Evolutionary conservation across 2,888 invertebrate genomes (phyloP).

Genomic region (Drosophila paramelanica): DNA sequence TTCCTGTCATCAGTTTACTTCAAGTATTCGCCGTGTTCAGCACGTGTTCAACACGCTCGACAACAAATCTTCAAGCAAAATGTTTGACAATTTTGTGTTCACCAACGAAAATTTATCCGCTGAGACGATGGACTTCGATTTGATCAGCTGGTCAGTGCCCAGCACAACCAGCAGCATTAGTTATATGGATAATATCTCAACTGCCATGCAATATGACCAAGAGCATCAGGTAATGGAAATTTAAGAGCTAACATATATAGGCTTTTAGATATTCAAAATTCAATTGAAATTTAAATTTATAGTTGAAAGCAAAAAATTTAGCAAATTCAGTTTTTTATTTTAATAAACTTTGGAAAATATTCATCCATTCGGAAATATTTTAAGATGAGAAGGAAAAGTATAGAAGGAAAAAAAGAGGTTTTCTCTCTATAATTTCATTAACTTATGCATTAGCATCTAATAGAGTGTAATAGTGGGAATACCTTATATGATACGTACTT

Average conservation of each 20-base stretch:
- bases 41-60: conserved; percentile 31
- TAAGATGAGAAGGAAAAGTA: too few species aligned
- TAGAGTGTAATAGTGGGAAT: neutral
- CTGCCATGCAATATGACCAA: conserved; percentile 28
- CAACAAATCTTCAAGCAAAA: conserved; percentile 29
- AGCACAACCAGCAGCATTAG: conserved; percentile 11
- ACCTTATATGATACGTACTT: neutral
- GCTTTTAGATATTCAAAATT: neutral
- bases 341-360: too few species aligned
- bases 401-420: too few species aligned
- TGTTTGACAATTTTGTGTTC: conserved; percentile 69
- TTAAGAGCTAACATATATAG: neutral
- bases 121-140: conserved; percentile 74
- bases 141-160: conserved; percentile 60
- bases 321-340: too few species aligned
- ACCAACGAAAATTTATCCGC: conserved; percentile 65
- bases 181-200: conserved; percentile 43
- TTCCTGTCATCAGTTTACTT: conserved; percentile 57
- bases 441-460: neutral
- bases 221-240: conserved; percentile 40
- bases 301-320: too few species aligned
- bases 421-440: too few species aligned
- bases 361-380: too few species aligned
- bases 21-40: conserved; percentile 65
- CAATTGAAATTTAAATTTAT: too few species aligned